These are phyloP conservation scores for Probaryconus sp. DNA, from an alignment of 1,140 invertebrate genomes.

Conservation along the genomic window DNA sequence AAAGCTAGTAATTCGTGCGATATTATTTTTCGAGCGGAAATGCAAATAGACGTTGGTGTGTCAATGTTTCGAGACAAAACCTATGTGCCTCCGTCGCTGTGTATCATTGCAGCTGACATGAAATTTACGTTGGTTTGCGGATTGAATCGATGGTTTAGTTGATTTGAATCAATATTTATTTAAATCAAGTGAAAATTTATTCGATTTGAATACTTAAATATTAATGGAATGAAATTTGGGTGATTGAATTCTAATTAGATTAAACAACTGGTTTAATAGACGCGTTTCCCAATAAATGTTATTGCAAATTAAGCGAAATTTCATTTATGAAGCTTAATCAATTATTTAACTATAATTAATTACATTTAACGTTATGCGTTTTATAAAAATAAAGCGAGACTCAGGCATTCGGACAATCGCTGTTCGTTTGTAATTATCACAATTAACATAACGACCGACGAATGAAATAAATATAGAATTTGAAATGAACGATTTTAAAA, in stretches of 20 bases:
- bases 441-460: too few relatives aligned
- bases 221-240: conserved; percentile 1
- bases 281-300: too few relatives aligned
- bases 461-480: too few relatives aligned
- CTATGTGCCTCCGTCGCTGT: conserved; percentile 1
- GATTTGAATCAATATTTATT: conserved; percentile 24
- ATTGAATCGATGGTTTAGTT: conserved; percentile 17
- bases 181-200: conserved; percentile 11
- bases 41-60: conserved; percentile 2
- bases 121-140: conserved; percentile 22
- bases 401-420: too few relatives aligned
- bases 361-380: too few relatives aligned
- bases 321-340: background rate
- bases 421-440: too few relatives aligned
- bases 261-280: background rate
- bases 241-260: conserved; percentile 8
- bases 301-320: too few relatives aligned
- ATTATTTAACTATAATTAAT: background rate
- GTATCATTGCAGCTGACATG: background rate
- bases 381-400: too few relatives aligned
- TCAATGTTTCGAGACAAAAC: conserved; percentile 16
- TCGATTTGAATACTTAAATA: conserved; percentile 8
- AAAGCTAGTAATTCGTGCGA: too few relatives aligned
- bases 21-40: too few relatives aligned
- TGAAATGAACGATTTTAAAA: too few relatives aligned